Evolutionary conservation across 2,888 invertebrate species (phyloP).

Genomic region (Dermolepida albohirtum): DNA sequence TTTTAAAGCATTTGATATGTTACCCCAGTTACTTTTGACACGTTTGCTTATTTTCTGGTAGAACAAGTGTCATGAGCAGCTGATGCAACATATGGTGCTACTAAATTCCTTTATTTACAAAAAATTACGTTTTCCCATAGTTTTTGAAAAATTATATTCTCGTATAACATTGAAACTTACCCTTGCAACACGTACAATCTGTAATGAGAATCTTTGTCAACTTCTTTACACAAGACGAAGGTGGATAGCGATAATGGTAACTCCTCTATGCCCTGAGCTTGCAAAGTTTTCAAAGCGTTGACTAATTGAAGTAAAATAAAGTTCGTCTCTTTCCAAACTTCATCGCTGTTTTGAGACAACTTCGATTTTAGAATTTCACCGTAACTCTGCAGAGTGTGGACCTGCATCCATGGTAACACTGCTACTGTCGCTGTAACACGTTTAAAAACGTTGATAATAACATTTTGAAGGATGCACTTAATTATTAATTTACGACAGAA

Average conservation of each 20-base stretch:
- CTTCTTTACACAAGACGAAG: conserved; percentile 78
- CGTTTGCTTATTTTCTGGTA: no score
- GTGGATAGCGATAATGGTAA: conserved; percentile 77
- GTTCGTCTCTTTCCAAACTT: conserved; percentile 74
- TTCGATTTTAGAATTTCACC: conserved; percentile 72
- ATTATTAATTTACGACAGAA: no score
- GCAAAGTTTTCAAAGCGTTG: conserved; percentile 83
- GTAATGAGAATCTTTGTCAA: conserved; percentile 72
- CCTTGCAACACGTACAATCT: conserved; percentile 81
- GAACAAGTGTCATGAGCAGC: no score
- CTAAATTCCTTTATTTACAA: no score
- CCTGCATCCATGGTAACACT: conserved; percentile 79
- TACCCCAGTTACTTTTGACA: no score
- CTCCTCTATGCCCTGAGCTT: conserved; percentile 86
- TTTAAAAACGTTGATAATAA: no score
- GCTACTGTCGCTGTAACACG: conserved; percentile 77
- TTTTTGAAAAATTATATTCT: no score
- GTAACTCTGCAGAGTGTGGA: conserved; percentile 80
- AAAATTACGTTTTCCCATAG: no score
- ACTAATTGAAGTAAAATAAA: conserved; percentile 85
- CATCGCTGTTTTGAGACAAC: conserved; percentile 58
- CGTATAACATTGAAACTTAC: conserved; percentile 65
- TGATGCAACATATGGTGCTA: no score
- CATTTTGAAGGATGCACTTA: no score
- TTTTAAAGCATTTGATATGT: no score